Percentiles rank a stretch among this genome's conserved stretches.
Evolutionary conservation across 2,113 vertebrate genomes (phyloP).

Genomic region (Emydocephalus ijimae): DNA sequence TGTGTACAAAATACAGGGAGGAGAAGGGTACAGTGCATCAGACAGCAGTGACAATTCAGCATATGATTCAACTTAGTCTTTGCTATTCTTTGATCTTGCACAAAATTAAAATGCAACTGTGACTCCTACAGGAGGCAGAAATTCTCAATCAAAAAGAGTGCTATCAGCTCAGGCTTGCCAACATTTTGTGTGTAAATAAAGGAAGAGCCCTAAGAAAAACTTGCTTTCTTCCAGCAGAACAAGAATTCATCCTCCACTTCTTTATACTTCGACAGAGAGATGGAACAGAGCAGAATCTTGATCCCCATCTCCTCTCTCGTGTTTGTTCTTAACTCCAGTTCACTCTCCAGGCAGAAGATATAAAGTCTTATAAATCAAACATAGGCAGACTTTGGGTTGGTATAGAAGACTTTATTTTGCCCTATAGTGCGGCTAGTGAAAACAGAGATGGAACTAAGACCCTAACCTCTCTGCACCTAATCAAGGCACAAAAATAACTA

Average conservation of each 20-base stretch:
- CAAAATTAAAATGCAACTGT: not conserved
- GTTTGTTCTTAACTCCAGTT: not conserved
- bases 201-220: not conserved
- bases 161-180: too few relatives aligned
- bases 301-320: not conserved
- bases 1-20: not conserved
- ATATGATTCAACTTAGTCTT: not conserved
- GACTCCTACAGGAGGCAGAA: not conserved
- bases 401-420: not conserved
- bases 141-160: not conserved
- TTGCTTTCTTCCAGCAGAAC: not conserved
- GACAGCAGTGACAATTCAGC: not conserved
- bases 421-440: not conserved
- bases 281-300: not conserved
- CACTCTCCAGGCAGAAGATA: constrained; percentile 11
- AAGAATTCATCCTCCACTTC: not conserved
- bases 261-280: not conserved
- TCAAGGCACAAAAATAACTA: not conserved
- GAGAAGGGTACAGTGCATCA: not conserved
- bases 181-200: not conserved
- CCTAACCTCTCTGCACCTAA: not conserved
- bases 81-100: not conserved
- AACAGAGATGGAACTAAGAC: not conserved
- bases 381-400: not conserved
- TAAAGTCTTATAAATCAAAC: constrained; percentile 13